Base-by-base conservation (phyloP, 2,888 invertebrate species). In the Cylloceria caligata region DNA sequence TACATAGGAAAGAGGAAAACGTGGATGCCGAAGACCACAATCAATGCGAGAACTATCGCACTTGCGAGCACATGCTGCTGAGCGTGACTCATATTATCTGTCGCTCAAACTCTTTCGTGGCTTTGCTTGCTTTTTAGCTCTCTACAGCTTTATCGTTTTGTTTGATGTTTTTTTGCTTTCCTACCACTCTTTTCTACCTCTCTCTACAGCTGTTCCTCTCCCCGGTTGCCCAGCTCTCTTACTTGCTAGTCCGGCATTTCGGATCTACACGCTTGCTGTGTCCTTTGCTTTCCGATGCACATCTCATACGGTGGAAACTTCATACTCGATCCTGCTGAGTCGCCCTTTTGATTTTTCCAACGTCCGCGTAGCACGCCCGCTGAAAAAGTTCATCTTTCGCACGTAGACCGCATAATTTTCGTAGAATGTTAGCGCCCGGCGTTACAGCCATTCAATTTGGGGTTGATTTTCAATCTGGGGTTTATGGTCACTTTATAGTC, bases 1-100 rank as follows among this genome's bases (percentile, higher is more conserved):
- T 94, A 94, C 90, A 95, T 92, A 69, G 94, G 95, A 90, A 95
- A 95, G 73, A 94, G 92, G 92, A 94, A 95, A 86, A 94, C 93
- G 91, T 95, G 95, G 88, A 95, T 94, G 88, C 94, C 93, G 83
- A 94, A 93, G 87, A 94, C 94, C 86, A 94, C 94, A 90, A 94
- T 94, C 88, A 94, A 91, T 80, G 94, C 94, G 85, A 95, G 93
- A 84, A 94, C 93, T 87, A 94, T 94, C 83, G 94, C 94, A 88
- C 94, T 93, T 88, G 94, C 94, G 89, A 95, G 93, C 90, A 94
- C 93, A 90, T 94, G 94, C 91, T 94, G 94, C 89, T 94, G 94
- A 88, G 94, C 93, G 91, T 93, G 94, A 90, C 93, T 93, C 94
- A 94, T 94, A 87, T 83, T 81, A 49, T 73, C 81, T 36, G 57